Evolutionary conservation across 2,113 vertebrate species (phyloP).

Genomic region (Turdus rufiventris): DNA sequence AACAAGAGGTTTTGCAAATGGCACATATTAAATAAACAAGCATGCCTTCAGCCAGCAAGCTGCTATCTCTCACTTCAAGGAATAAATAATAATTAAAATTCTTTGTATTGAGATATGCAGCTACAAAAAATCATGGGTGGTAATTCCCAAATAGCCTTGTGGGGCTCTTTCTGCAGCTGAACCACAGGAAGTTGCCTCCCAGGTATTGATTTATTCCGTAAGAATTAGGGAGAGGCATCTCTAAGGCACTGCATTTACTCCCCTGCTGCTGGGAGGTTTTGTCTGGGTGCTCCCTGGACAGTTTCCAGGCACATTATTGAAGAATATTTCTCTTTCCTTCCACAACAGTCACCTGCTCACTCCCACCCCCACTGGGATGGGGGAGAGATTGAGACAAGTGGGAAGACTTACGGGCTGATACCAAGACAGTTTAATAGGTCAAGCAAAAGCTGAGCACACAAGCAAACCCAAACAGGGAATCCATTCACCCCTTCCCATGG

Average conservation of each 20-base stretch:
- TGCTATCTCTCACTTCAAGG: background rate
- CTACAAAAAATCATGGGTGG: background rate
- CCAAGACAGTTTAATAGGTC: background rate
- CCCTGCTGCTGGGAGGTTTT: background rate
- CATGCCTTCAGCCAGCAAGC: background rate
- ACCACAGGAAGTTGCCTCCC: background rate
- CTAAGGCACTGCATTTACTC: background rate
- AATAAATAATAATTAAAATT: background rate
- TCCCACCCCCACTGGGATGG: background rate
- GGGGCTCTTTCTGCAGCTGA: background rate
- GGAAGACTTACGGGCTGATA: background rate
- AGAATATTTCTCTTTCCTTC: background rate
- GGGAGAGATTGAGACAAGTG: background rate
- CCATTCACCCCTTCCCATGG: background rate
- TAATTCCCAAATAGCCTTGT: background rate
- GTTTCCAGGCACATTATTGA: background rate
- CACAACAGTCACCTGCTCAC: background rate
- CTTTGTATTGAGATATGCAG: background rate
- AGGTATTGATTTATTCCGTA: background rate
- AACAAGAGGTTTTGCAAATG: background rate
- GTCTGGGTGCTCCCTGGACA: background rate
- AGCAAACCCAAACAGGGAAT: background rate
- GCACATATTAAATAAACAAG: background rate
- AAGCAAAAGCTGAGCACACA: background rate
- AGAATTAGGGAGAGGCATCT: conserved; percentile 19